Conservation (phyloP, 1,140 invertebrate species). For the Dolichoris vasculosae region DNA sequence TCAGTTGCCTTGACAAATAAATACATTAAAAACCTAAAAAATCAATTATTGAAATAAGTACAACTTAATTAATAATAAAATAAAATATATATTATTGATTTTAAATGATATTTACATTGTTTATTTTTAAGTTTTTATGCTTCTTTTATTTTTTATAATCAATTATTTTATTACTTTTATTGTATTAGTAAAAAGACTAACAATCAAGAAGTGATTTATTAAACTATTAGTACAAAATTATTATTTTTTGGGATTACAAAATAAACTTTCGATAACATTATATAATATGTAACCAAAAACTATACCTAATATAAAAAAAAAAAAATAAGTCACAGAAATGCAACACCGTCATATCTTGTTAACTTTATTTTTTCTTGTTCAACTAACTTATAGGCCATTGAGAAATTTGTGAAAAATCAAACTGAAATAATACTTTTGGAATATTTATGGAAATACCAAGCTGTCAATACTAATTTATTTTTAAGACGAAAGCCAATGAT, state of each 20-base stretch:
- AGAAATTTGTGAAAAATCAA: constrained; percentile 24
- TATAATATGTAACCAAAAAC: constrained; percentile 36
- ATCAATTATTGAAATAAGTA: not conserved
- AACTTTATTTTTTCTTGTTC: constrained; percentile 44
- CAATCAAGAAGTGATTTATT: not conserved
- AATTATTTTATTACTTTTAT: not conserved
- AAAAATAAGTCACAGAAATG: constrained; percentile 21
- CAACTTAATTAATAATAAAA: not conserved
- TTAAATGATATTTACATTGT: not conserved
- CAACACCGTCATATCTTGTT: constrained; percentile 46
- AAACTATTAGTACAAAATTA: constrained; percentile 15
- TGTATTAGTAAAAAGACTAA: not conserved
- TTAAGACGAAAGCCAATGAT: constrained; percentile 40
- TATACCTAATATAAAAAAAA: constrained; percentile 12
- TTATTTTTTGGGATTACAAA: constrained; percentile 33
- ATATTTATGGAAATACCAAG: constrained; percentile 40
- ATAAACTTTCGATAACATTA: constrained; percentile 11
- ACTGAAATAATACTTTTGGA: constrained; percentile 30
- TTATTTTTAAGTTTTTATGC: not conserved
- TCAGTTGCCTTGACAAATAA: not conserved
- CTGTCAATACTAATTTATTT: constrained; percentile 33
- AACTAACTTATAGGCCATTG: constrained; percentile 13
- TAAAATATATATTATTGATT: not conserved
- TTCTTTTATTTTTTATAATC: not conserved
- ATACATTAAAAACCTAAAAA: not conserved